Base-by-base conservation (phyloP, 2,113 vertebrate species). In the Oxyura jamaicensis region DNA sequence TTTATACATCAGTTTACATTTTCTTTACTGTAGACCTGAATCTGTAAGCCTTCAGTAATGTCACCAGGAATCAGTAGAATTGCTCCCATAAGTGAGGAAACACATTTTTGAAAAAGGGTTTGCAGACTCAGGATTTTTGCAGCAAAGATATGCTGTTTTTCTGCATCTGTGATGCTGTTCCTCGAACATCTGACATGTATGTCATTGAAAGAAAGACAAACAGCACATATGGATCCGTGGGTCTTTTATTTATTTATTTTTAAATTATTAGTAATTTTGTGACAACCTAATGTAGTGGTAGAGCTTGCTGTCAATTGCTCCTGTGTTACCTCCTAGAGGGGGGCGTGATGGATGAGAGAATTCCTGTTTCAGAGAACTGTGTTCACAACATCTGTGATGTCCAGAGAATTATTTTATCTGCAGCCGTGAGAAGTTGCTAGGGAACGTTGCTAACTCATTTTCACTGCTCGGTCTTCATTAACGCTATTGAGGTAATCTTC, bases 341-440 rank as follows among this genome's bases (percentile, higher is more conserved):
- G 66, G 44, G 56, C 52, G 83, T 42, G 20, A 4, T 6, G 66
- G 8, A 33, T 55, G 58, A 66, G 88, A 88, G 73, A 10, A 63
- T 67, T 39, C 69, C 66, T 62, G 4, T 3, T 8, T 13, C 8
- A 69, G 41, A 58, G 63, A 91, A 29, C 53, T 35, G 81, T 23
- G 26, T 22, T 72, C 62, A 15, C 69, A 20, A 0, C 69, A 42
- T 20, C 62, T 90, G 35, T 86, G 86, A 66, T 91, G 95, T 82
- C 86, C 92, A 93, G 74, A 85, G 85, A 80, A 91, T 92, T 13
- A 65, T 95, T 91, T 90, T 90, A 25, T 91, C 83, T 85, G 93
- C 93, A 95, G 92, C 91, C 91, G 58, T 28, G 81, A 74, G 95
- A 67, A 96, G 96, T 96, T 97, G 96, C 96, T 97, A 96, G 93